These are phyloP conservation scores for Chaunax sp. DNA, from an alignment of 2,797 vertebrate species.

Conservation along the genomic window DNA sequence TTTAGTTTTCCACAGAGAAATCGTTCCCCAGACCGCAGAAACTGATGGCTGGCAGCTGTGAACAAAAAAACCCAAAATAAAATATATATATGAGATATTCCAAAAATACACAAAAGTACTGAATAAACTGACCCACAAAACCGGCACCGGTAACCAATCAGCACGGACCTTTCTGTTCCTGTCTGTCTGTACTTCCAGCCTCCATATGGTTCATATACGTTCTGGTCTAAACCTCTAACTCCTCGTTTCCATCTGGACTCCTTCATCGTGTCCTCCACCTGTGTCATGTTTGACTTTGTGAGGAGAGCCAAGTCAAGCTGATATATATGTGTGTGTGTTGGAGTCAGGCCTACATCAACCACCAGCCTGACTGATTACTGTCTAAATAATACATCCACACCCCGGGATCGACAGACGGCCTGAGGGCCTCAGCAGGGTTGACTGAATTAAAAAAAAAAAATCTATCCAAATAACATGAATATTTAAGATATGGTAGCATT, in stretches of 20 bases:
- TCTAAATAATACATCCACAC: slow-evolving; percentile 40
- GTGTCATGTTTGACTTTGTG: slow-evolving; percentile 42
- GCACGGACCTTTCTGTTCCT: too few relatives aligned
- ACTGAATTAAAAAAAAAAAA: not conserved
- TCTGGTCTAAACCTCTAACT: not conserved
- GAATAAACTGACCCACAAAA: too few relatives aligned
- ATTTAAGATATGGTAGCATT: not conserved
- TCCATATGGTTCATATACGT: slow-evolving; percentile 18
- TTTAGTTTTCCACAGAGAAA: too few relatives aligned
- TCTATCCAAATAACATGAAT: not conserved
- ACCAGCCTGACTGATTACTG: slow-evolving; percentile 31
- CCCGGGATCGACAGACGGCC: slow-evolving; percentile 5
- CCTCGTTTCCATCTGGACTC: not conserved
- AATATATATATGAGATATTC: too few relatives aligned
- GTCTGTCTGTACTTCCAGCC: not conserved
- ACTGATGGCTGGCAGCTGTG: too few relatives aligned
- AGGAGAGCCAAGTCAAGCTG: slow-evolving; percentile 43
- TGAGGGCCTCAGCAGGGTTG: not conserved
- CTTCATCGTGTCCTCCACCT: slow-evolving; percentile 16
- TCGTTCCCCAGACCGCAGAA: too few relatives aligned
- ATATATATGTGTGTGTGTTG: slow-evolving; percentile 43
- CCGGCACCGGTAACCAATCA: too few relatives aligned
- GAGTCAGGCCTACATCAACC: slow-evolving; percentile 44
- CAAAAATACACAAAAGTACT: too few relatives aligned
- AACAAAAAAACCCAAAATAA: too few relatives aligned